Conservation (phyloP, 2,888 invertebrate species). For the Prionchulus punctatus region DNA sequence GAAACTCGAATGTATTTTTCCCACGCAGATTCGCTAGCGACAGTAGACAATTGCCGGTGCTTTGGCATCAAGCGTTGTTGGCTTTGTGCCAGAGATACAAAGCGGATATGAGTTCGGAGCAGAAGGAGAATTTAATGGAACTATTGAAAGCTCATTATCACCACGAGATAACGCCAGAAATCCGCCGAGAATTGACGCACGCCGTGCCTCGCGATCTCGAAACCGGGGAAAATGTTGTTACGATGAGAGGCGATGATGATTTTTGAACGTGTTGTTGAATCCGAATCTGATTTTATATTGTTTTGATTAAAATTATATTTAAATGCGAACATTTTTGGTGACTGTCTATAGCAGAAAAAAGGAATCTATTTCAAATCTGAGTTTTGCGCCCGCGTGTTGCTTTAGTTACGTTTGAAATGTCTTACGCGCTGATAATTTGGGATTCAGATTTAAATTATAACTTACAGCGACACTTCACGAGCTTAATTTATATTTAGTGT, state of each 20-base stretch:
- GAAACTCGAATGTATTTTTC: not conserved
- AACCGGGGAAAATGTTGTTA: conserved; percentile 16
- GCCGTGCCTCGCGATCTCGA: conserved; percentile 56
- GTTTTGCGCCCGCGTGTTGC: too few species aligned
- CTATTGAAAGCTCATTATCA: conserved; percentile 52
- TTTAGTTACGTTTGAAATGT: too few species aligned
- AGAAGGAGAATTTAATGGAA: conserved; percentile 64
- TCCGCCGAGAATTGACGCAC: conserved; percentile 66
- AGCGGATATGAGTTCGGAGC: conserved; percentile 77
- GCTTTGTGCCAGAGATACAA: conserved; percentile 90
- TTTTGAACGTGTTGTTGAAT: too few species aligned
- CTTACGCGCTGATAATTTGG: too few species aligned
- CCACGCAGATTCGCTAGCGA: conserved; percentile 62
- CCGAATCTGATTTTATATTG: too few species aligned
- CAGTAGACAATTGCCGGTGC: conserved; percentile 64
- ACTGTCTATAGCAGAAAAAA: too few species aligned
- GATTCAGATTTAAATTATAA: too few species aligned
- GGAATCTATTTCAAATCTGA: too few species aligned
- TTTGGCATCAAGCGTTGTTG: conserved; percentile 90
- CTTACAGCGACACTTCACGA: too few species aligned
- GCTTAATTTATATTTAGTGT: too few species aligned
- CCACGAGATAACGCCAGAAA: conserved; percentile 55
- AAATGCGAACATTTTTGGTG: too few species aligned
- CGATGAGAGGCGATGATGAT: conserved; percentile 10
- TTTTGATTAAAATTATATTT: too few species aligned